Evolutionary conservation across 1,140 invertebrate genomes (phyloP), one percentile per base, ranked within the genome.

Genomic region (Dryas iulia): DNA sequence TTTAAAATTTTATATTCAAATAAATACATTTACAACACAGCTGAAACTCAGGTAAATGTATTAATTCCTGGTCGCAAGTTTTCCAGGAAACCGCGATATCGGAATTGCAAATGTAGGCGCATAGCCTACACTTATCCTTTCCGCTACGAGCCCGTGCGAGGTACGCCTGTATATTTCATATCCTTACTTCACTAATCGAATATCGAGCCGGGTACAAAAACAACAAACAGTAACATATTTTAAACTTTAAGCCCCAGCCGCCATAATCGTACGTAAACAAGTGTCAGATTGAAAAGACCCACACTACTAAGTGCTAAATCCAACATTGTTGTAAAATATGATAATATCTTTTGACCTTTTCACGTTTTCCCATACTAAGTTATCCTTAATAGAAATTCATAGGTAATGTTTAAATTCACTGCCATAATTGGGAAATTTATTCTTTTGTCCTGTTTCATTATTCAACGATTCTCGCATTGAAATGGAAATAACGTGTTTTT

Each of bases 41-140:
- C 21, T 14, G 23, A 12, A 57, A 25, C 28, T 24, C 56, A 26
- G 12, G 3, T 21, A 59, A 53, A 59, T 54, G 10, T 64, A 33
- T 39, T 53, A 65, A 57, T 53, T 56, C 67, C 67, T 58, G 47
- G 30, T 21, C 54, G 30, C 60, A 24, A 64, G 59, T 33, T 72
- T 25, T 63, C 23, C 65, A 68, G 70, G 70, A 68, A 72, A 67
- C 59, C 39, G 18, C 28, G 65, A 64, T 72, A 72, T 68, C 70
- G 54, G 59, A 60, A 39, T 64, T 53, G 70, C 39, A 58, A 65
- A 61, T 62, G 59, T 47, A 59, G 65, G 60, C 33, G 58, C 61
- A 30, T 30, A 30, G 58, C 24, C 65, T 59, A 60, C 26, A 52
- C 59, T 56, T 39, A 67, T 61, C 58, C 39, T 21, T 47, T 47